These are phyloP conservation scores for Meganola albula DNA, from an alignment of 2,888 invertebrate species.

Conservation along the genomic window DNA sequence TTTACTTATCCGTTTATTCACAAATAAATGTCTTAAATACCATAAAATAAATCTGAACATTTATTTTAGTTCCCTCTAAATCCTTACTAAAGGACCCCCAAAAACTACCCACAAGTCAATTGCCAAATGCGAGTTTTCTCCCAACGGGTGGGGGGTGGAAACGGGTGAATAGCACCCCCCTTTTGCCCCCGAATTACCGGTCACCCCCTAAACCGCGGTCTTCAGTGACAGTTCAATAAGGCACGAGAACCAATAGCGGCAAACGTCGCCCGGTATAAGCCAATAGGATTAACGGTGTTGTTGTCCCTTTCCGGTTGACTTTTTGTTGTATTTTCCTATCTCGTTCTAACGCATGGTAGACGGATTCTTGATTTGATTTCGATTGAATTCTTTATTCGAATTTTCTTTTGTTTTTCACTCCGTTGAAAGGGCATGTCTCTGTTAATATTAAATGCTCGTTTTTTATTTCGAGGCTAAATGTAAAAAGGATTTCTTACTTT, in stretches of 20 bases:
- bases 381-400: constrained; percentile 71
- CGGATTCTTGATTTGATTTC: constrained; percentile 74
- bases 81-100: constrained; percentile 55
- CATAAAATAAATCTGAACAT: too few species aligned
- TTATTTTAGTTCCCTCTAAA: constrained; percentile 27
- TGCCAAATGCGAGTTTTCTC: constrained; percentile 67
- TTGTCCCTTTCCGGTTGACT: constrained; percentile 39
- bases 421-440: constrained; percentile 41
- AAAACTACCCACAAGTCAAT: constrained; percentile 77
- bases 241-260: constrained; percentile 74
- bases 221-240: constrained; percentile 77
- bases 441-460: constrained; percentile 32
- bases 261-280: constrained; percentile 76
- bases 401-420: constrained; percentile 67
- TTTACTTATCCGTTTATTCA: too few species aligned
- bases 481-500: neutral
- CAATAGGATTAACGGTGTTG: constrained; percentile 74
- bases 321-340: constrained; percentile 32
- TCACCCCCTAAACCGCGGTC: constrained; percentile 71
- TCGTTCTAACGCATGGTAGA: constrained; percentile 51
- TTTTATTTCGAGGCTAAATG: constrained; percentile 18
- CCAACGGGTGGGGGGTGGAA: too few species aligned
- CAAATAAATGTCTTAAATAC: too few species aligned
- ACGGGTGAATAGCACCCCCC: too few species aligned
- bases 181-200: constrained; percentile 68